phyloP scores from a whole-genome alignment of 2,888 invertebrate genomes.

The Protula sp. region DNA sequence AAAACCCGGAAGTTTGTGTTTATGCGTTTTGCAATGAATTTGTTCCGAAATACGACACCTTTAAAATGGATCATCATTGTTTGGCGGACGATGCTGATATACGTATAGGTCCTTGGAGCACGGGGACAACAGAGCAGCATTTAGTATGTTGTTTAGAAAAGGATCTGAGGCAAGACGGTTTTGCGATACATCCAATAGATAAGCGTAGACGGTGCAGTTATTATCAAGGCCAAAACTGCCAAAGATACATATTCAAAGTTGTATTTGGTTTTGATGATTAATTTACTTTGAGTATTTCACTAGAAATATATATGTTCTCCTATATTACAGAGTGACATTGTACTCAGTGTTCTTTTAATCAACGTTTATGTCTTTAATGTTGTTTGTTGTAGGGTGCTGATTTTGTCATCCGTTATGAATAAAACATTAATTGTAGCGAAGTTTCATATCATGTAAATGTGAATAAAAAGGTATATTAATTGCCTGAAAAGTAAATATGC shows the following conservation, averaged over 20 bases:
- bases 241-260: conserved; percentile 35
- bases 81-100: conserved; percentile 40
- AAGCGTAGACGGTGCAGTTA: conserved; percentile 42
- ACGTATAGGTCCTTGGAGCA: conserved; percentile 37
- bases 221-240: conserved; percentile 47
- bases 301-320: too few relatives aligned
- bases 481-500: too few relatives aligned
- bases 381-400: too few relatives aligned
- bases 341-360: too few relatives aligned
- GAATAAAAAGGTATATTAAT: too few relatives aligned
- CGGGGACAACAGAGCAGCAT: conserved; percentile 41
- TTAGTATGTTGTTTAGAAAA: conserved; percentile 41
- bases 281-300: too few relatives aligned
- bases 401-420: too few relatives aligned
- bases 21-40: conserved; percentile 42
- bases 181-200: conserved; percentile 38
- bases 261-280: too few relatives aligned
- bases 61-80: conserved; percentile 44
- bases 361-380: too few relatives aligned
- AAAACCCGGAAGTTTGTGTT: conserved; percentile 40
- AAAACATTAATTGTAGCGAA: too few relatives aligned
- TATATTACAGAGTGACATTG: too few relatives aligned
- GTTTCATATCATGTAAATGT: too few relatives aligned
- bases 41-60: conserved; percentile 27
- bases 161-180: conserved; percentile 43